Evolutionary conservation across 23 tunicate species (phyloP).

Genomic region (Styela clava): DNA sequence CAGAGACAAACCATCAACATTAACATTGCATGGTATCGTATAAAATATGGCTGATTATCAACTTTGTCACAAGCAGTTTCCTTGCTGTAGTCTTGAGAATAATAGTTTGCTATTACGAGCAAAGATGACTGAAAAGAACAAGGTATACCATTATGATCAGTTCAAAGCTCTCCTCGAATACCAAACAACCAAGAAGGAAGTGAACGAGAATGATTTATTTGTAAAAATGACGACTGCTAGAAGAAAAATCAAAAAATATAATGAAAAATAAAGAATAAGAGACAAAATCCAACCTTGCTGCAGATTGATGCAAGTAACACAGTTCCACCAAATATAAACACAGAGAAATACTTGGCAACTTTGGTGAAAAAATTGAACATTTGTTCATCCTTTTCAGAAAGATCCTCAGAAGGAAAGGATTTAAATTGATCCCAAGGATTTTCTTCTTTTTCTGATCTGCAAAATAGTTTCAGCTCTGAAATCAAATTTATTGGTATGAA

Average conservation of each 20-base stretch:
- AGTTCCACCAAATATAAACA: constrained; percentile 44
- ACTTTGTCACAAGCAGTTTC: neutral
- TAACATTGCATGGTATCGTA: constrained; percentile 39
- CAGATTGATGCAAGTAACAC: constrained; percentile 51
- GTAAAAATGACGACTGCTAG: too few relatives aligned
- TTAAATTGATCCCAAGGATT: constrained; percentile 24
- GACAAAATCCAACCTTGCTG: neutral
- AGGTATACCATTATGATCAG: too few relatives aligned
- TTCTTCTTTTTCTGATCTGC: neutral
- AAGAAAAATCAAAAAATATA: too few relatives aligned
- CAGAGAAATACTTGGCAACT: constrained; percentile 47
- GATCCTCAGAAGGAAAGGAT: constrained; percentile 75
- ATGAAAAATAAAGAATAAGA: too few relatives aligned
- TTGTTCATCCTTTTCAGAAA: constrained; percentile 25
- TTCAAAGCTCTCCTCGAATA: too few relatives aligned
- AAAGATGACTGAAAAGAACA: neutral
- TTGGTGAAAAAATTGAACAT: constrained; percentile 46
- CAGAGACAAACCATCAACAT: constrained; percentile 20
- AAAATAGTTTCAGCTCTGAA: too few relatives aligned
- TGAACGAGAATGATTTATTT: too few relatives aligned
- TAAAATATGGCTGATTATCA: neutral
- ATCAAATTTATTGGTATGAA: too few relatives aligned
- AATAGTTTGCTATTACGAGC: constrained; percentile 30
- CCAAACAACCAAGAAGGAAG: too few relatives aligned
- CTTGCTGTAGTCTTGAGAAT: neutral